Conservation (phyloP, 2,113 vertebrate species). For the Cyanoramphus novaezelandiae region DNA sequence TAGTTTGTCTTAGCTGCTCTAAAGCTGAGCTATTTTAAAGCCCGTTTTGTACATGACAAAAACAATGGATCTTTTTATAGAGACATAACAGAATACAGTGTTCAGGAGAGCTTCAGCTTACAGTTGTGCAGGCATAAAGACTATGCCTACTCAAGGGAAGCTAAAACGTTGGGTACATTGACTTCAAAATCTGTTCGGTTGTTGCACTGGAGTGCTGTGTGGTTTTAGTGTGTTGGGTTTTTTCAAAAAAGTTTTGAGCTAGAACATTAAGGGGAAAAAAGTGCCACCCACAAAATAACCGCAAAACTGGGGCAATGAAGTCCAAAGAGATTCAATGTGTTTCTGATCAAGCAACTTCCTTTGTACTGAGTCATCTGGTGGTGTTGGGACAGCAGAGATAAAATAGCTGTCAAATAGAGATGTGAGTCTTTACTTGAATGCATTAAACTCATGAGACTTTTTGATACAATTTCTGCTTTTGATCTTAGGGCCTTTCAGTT, state of each 20-base stretch:
- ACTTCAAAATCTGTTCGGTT: not conserved
- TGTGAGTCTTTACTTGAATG: not conserved
- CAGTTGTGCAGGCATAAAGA: not conserved
- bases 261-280: not conserved
- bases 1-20: not conserved
- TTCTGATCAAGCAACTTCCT: not conserved
- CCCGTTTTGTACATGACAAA: not conserved
- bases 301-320: not conserved
- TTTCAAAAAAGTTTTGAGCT: not conserved
- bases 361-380: not conserved
- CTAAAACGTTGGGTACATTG: not conserved
- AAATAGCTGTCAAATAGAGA: not conserved
- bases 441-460: not conserved
- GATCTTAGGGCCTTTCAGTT: constrained; percentile 88
- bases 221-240: not conserved
- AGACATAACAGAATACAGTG: not conserved
- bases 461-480: constrained; percentile 25
- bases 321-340: not conserved
- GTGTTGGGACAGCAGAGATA: not conserved
- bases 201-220: not conserved
- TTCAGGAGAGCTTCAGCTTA: not conserved
- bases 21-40: not conserved
- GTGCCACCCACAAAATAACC: not conserved
- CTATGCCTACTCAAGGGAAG: not conserved
- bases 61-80: not conserved